A percentile compares a stretch with the other conserved stretches of the same genome.
These are phyloP conservation scores for Zelostemma sp. DNA, from an alignment of 1,140 invertebrate species.

Conservation along the genomic window DNA sequence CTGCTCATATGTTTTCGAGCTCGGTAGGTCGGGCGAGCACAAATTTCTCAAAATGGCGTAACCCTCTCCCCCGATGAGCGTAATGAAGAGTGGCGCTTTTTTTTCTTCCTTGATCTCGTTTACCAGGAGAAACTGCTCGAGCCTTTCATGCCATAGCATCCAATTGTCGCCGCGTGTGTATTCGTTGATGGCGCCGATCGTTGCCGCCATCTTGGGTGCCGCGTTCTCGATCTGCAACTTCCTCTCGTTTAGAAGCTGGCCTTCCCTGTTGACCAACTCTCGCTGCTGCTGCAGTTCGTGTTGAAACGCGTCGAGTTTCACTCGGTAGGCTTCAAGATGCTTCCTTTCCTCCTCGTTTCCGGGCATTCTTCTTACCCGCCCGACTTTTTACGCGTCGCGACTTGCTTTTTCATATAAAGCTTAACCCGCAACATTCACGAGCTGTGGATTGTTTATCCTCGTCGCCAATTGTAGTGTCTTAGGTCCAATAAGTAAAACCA, in stretches of 20 bases:
- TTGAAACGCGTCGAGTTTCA: not conserved
- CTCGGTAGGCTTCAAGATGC: not conserved
- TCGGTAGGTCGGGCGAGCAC: conserved; percentile 44
- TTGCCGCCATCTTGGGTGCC: conserved; percentile 5
- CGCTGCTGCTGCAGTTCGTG: not conserved
- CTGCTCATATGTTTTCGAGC: conserved; percentile 39
- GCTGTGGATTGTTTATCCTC: conserved; percentile 21
- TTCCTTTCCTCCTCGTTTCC: conserved; percentile 1
- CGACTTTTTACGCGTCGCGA: too few species aligned
- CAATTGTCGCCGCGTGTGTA: conserved; percentile 11
- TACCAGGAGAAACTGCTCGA: conserved; percentile 47
- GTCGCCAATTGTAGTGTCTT: conserved; percentile 21
- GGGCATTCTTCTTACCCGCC: not conserved
- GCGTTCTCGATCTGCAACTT: not conserved
- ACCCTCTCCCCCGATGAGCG: conserved; percentile 42
- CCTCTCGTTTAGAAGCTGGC: not conserved
- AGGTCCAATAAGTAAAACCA: too few species aligned
- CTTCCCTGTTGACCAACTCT: not conserved
- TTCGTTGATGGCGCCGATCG: conserved; percentile 15
- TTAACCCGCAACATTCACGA: too few species aligned
- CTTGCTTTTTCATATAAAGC: too few species aligned
- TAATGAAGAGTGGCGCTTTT: conserved; percentile 48
- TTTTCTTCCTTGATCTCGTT: conserved; percentile 36
- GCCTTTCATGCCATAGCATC: conserved; percentile 22
- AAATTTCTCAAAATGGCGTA: conserved; percentile 53